Evolutionary conservation across 2,888 invertebrate genomes (phyloP).

Genomic region (Pristionchus entomophagus): DNA sequence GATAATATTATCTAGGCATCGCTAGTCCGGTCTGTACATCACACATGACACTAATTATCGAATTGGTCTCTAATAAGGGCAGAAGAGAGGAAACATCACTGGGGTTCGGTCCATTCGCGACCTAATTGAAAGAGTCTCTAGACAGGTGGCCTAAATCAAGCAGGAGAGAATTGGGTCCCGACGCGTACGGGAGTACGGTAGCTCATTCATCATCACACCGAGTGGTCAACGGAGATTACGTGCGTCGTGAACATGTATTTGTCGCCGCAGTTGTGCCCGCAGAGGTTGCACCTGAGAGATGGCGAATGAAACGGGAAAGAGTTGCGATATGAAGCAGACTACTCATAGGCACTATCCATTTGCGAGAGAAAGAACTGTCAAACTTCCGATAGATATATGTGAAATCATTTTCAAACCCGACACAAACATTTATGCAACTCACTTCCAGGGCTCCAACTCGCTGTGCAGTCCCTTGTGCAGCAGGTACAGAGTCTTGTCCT

Average conservation of each 20-base stretch:
- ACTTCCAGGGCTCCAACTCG: slow-evolving; percentile 96
- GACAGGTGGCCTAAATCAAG: neutral
- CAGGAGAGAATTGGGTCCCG: neutral
- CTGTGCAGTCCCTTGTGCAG: slow-evolving; percentile 95
- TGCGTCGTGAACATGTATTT: slow-evolving; percentile 97
- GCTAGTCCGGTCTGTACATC: neutral
- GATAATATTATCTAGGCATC: neutral
- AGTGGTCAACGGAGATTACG: slow-evolving; percentile 83
- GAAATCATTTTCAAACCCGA: neutral
- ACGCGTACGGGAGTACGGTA: neutral
- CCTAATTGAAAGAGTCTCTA: neutral
- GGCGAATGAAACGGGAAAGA: neutral
- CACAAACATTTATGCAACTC: slow-evolving; percentile 76
- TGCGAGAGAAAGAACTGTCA: too few species aligned
- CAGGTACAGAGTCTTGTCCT: slow-evolving; percentile 95
- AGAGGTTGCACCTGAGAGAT: slow-evolving; percentile 84
- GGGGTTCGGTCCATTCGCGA: neutral
- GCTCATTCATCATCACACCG: neutral
- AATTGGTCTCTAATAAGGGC: neutral
- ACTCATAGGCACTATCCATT: too few species aligned
- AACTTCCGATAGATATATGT: too few species aligned
- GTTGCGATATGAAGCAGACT: too few species aligned
- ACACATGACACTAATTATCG: neutral
- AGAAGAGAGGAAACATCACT: neutral
- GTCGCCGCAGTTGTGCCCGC: slow-evolving; percentile 93